A percentile compares a stretch with the other conserved stretches of the same genome.
These are phyloP conservation scores for Eupeodes latifasciatus DNA, from an alignment of 2,888 invertebrate genomes.

Conservation along the genomic window DNA sequence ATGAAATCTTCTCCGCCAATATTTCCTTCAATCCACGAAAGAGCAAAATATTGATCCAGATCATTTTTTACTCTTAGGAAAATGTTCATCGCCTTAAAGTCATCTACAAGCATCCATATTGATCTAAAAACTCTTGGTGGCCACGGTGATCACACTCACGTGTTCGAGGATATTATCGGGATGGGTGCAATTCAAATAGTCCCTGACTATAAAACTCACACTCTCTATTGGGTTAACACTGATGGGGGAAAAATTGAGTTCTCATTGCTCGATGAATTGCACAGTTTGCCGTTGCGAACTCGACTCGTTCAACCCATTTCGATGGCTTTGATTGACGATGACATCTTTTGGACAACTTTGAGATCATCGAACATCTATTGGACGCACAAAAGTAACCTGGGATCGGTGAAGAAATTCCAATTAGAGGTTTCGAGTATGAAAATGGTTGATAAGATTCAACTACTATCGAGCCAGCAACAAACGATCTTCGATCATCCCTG, in stretches of 20 bases:
- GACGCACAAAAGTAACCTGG: slow-evolving; percentile 85
- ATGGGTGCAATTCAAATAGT: slow-evolving; percentile 82
- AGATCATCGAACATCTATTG: slow-evolving; percentile 87
- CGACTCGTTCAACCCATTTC: slow-evolving; percentile 85
- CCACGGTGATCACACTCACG: slow-evolving; percentile 82
- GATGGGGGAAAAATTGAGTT: slow-evolving; percentile 88
- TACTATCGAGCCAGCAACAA: slow-evolving; percentile 77
- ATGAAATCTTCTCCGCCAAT: no score
- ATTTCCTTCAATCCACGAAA: no score
- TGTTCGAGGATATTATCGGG: slow-evolving; percentile 82
- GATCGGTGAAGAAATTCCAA: slow-evolving; percentile 81
- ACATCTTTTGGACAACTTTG: slow-evolving; percentile 89
- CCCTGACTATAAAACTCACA: slow-evolving; percentile 85
- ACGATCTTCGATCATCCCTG: slow-evolving; percentile 85
- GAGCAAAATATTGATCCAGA: no score
- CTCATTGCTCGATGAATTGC: slow-evolving; percentile 87
- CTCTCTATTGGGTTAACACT: slow-evolving; percentile 89
- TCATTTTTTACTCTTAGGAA: slow-evolving; percentile 84
- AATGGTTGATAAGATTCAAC: slow-evolving; percentile 78
- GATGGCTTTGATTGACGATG: slow-evolving; percentile 87
- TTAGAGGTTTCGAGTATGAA: slow-evolving; percentile 78
- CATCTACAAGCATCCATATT: slow-evolving; percentile 85
- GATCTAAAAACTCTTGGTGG: slow-evolving; percentile 90
- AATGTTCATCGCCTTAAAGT: slow-evolving; percentile 87
- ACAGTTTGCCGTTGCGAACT: slow-evolving; percentile 84